Base-by-base conservation (phyloP, 2,113 vertebrate genomes). In the Pseudorectes ferrugineus region DNA sequence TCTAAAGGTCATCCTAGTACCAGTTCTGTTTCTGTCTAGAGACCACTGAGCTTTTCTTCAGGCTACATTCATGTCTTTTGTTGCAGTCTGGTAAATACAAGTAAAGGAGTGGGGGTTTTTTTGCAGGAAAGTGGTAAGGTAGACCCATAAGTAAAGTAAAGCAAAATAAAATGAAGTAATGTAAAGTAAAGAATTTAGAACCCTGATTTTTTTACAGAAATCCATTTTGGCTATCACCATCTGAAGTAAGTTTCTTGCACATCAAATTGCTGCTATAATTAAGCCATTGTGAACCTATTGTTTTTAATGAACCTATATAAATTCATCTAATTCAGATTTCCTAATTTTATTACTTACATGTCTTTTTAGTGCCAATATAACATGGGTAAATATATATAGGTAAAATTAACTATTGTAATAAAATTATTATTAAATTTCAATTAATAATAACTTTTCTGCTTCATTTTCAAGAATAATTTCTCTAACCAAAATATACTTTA, bases 71-170 rank as follows among this genome's bases (percentile, higher is more conserved):
- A 8, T 33, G 17, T 31, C 24, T 90, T 74, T 51, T 67, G 1
- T 31, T 75, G 6, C 15, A 67, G 12, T 31, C 29, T 62, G 7
- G 19, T 58, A 29, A 68, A 19, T 74, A 45, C 9, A 70, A 62
- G 10, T 13, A 36, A 54, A 58, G 3, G 7, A 14, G n/a, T 38
- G 36, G 36, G 36, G 36, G 36, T 17, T 33, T 38, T 46, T 28
- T 19, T 1, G 5, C 5, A 11, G 11, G 2, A 15, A 25, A 0
- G 11, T 48, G 3, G 7, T 21, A 90, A 70, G 1, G 19, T 29
- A 35, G 3, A 9, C 6, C 3, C 1, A 1, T 49, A 89, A 40
- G 11, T 62, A 24, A 23, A 31, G 18, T 29, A 20, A 40, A 38
- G 11, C 21, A 9, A 71, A 28, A 6, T 14, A 42, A 46, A 38